phyloP scores from a whole-genome alignment of 1,140 invertebrate genomes.

The Belonocnema kinseyi region DNA sequence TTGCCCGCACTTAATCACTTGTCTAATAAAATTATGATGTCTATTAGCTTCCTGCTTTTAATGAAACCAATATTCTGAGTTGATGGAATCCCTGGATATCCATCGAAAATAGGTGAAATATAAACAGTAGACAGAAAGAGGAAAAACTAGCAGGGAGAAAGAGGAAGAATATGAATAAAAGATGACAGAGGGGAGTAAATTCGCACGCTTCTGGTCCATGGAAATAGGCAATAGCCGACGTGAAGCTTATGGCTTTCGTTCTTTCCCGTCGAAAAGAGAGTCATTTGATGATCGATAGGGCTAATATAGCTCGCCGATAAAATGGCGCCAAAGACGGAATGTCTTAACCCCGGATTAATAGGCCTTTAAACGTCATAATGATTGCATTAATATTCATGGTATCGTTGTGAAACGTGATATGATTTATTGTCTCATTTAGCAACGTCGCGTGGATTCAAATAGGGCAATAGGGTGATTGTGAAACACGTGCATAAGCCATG shows the following conservation, averaged over 20 bases:
- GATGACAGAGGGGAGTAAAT: constrained; percentile 55
- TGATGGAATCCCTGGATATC: neutral
- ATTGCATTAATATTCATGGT: constrained; percentile 75
- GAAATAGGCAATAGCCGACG: constrained; percentile 56
- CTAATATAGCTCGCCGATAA: constrained; percentile 71
- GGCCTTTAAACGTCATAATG: constrained; percentile 70
- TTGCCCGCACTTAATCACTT: neutral
- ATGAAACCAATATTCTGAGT: constrained; percentile 16
- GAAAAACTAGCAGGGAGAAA: constrained; percentile 39
- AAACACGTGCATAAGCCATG: constrained; percentile 26
- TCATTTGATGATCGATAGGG: constrained; percentile 71
- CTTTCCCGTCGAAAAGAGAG: constrained; percentile 51
- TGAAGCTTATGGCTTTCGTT: constrained; percentile 48
- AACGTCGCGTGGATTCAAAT: constrained; percentile 51
- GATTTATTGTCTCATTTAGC: constrained; percentile 66
- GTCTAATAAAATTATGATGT: neutral
- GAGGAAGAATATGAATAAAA: constrained; percentile 64
- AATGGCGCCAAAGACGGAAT: constrained; percentile 69
- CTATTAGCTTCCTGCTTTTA: neutral
- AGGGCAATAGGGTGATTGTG: constrained; percentile 39
- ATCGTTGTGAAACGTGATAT: constrained; percentile 58
- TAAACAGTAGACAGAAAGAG: constrained; percentile 45
- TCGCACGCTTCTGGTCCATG: constrained; percentile 50
- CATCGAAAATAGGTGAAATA: constrained; percentile 32
- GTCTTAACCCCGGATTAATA: constrained; percentile 72